phyloP scores from a whole-genome alignment of 2,113 vertebrate species.

The Psephotus haematonotus region DNA sequence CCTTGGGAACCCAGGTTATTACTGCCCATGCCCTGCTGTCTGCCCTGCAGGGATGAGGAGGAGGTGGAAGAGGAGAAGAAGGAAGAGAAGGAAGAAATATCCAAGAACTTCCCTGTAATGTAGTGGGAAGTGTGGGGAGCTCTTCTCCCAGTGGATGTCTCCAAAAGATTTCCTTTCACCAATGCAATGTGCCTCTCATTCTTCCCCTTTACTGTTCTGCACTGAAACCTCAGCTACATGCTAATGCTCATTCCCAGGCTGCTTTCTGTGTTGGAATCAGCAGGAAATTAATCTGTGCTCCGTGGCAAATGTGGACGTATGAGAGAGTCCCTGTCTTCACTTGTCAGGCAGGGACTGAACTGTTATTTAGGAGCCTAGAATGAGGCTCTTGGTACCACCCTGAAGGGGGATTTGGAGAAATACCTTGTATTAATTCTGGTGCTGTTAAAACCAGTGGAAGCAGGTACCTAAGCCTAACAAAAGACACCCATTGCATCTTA shows the following conservation, averaged over 20 bases:
- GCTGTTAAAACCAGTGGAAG: not conserved
- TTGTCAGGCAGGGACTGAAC: not conserved
- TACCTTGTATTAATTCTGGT: not conserved
- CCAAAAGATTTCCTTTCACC: not conserved
- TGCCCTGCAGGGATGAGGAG: not conserved
- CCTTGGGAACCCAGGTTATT: not conserved
- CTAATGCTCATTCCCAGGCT: not conserved
- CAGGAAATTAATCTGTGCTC: not conserved
- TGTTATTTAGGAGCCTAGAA: not conserved
- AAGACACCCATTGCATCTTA: not conserved
- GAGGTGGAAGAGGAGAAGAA: not conserved
- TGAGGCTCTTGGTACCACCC: not conserved
- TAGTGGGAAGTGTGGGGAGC: not conserved
- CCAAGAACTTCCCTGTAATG: not conserved
- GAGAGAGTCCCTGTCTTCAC: not conserved
- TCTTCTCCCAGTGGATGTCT: not conserved
- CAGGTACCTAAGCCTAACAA: not conserved
- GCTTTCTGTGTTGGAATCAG: not conserved
- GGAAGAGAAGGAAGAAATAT: not conserved
- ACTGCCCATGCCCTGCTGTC: not conserved
- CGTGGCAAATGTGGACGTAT: not conserved
- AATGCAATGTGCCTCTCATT: rapidly evolving
- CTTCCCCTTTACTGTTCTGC: not conserved
- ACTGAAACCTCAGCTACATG: not conserved
- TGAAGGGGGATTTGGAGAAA: not conserved